Base-by-base conservation (phyloP, 1,140 invertebrate genomes). In the Halictus rubicundus region DNA sequence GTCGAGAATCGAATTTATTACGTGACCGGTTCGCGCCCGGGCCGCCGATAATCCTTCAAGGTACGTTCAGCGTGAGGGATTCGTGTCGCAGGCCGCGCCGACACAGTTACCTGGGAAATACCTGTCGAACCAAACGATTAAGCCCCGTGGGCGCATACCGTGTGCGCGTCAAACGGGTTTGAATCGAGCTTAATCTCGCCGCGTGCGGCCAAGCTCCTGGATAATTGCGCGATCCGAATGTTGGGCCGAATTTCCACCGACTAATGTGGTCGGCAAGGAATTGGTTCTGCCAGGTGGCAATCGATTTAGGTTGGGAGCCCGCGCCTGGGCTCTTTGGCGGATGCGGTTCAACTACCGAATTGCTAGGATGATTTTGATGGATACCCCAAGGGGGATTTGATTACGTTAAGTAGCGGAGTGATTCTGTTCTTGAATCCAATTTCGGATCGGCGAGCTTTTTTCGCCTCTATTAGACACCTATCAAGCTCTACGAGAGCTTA, bases 171-270 rank as follows among this genome's bases (percentile, higher is more conserved):
- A 80, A 84, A 74, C 65, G 46, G 27, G 21, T 70, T n/a, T 23
- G 59, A 54, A 54, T 83, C 73, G 77, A 66, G 63, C 70, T 84
- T 84, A 80, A 75, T 59, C 60, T 71, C 65, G 68, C 69, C 72
- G 61, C 6, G 46, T 60, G 70, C 49, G 61, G 46, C 10, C 12
- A 6, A n/a, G 59, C 49, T 69, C 52, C 77, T 46, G 69, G 65
- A 73, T 84, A 84, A 84, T 84, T 75, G 82, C 66, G 73, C 49
- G 66, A 80, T 73, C 60, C 57, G 68, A 65, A 68, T 77, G 72
- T 71, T 80, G 37, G 49, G 79, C 80, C 68, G 59, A 83, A 83
- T 73, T 72, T 74, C 42, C 72, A 21, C 9, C 63, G 68, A 69
- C 68, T 61, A 54, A 63, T 69, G 74, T 39, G 75, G 78, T 84